Conservation (phyloP, 1,140 invertebrate genomes). For the Eciton burchellii region DNA sequence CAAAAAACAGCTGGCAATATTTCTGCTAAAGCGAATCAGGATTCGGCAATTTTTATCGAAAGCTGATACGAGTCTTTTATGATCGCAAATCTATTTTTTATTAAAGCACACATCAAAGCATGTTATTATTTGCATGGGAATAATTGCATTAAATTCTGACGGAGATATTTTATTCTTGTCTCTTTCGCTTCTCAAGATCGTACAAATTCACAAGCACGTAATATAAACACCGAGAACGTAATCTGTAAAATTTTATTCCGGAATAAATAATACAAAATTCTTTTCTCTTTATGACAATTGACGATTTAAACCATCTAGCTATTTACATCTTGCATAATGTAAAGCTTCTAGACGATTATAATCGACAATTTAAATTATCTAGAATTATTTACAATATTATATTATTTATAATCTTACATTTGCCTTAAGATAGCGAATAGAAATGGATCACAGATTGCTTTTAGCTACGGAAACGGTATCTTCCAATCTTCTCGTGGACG, state of each 20-base stretch:
- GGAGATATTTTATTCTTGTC: not conserved
- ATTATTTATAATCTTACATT: no score
- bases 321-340: constrained; percentile 5
- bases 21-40: not conserved
- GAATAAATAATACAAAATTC: constrained; percentile 52
- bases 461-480: constrained; percentile 64
- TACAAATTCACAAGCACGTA: not conserved
- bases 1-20: constrained; percentile 4
- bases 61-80: constrained; percentile 1
- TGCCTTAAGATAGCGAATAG: not conserved
- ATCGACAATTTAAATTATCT: not conserved
- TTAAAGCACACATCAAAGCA: not conserved
- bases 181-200: not conserved
- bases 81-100: constrained; percentile 23
- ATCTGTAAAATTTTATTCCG: constrained; percentile 39
- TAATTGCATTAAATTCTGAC: constrained; percentile 1
- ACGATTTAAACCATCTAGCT: constrained; percentile 2
- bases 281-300: constrained; percentile 5
- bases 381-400: constrained; percentile 22
- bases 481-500: constrained; percentile 41
- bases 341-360: not conserved
- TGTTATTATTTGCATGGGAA: constrained; percentile 18
- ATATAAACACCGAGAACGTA: constrained; percentile 8
- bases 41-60: constrained; percentile 17
- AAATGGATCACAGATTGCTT: constrained; percentile 59